Conservation (phyloP, 2,888 invertebrate genomes). For the Iselma pallidipennis region DNA sequence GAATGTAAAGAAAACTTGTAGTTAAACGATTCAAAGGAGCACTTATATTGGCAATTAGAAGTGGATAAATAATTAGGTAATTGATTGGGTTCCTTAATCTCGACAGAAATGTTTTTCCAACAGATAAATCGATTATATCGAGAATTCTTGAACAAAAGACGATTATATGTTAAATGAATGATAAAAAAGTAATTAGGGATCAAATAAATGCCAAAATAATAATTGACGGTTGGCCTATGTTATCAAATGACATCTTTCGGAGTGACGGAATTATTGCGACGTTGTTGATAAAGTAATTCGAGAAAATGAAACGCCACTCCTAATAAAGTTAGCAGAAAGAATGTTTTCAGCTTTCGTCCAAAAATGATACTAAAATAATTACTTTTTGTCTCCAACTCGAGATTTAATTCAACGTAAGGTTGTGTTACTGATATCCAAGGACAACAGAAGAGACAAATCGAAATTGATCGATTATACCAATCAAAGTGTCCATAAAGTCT, state of each 20-base stretch:
- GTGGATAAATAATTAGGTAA: not conserved
- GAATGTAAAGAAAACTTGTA: not conserved
- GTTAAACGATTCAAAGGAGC: not conserved
- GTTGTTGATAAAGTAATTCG: not conserved
- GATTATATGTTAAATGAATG: not conserved
- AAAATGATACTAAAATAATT: not conserved
- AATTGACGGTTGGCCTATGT: too few species aligned
- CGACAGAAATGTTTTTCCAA: not conserved
- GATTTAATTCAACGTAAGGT: constrained; percentile 11
- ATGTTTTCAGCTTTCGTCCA: not conserved
- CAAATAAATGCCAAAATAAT: too few species aligned
- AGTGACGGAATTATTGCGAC: not conserved
- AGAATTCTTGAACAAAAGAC: too few species aligned
- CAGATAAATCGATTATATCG: too few species aligned
- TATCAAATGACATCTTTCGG: too few species aligned
- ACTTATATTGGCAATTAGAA: not conserved
- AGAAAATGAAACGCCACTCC: not conserved
- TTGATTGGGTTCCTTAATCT: not conserved
- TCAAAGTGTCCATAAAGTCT: constrained; percentile 36
- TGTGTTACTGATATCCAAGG: too few species aligned
- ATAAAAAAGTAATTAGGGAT: too few species aligned
- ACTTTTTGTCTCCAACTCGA: not conserved
- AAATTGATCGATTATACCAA: constrained; percentile 38
- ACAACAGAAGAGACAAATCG: too few species aligned
- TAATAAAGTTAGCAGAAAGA: not conserved